Evolutionary conservation across 1,140 invertebrate species (phyloP), one percentile per base, ranked within the genome.

Genomic region (Sweltsa coloradensis): DNA sequence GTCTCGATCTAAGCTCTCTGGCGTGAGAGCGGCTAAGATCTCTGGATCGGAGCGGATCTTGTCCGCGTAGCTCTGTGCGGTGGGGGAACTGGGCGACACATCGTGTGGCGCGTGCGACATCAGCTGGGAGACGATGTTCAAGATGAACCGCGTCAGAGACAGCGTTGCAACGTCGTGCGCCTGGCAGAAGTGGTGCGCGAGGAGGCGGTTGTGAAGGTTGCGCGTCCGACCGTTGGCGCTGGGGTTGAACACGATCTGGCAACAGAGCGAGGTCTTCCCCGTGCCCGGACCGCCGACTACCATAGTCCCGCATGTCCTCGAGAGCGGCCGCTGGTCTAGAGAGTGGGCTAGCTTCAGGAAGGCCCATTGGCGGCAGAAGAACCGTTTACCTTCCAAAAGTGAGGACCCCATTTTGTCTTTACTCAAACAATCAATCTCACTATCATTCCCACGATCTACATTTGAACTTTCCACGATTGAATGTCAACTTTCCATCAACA

Each of bases 341-440:
- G 87, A 92, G 54, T 94, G 83, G 2, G 81, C 80, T n/a, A 97
- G 73, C 65, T 96, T 96, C 60, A 87, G 83, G 55, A 96, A 92
- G 2, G 87, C 89, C 93, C 92, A 97, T 66, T 96, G 91, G 13
- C 93, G 76, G 57, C 83, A 86, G 62, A 80, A 81, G 61, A 85
- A 83, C 41, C 76, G 74, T 56, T 81, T 81, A 16, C 64, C 63
- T 50, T 68, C 61, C 34, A 65, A 52, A n/a, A 60, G 54, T 29
- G 60, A 60, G 19, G 50, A 50, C 40, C 56, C 55, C 56, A 58
- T 58, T n/a, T n/a, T n/a, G n/a, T n/a, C n/a, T n/a, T n/a, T n/a
- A n/a, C n/a, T n/a, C n/a, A n/a, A n/a, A n/a, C n/a, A n/a, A n/a
- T n/a, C n/a, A n/a, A n/a, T n/a, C n/a, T n/a, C n/a, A n/a, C n/a